Evolutionary conservation across 2,113 vertebrate species (phyloP), one percentile per base, ranked within the genome.

Genomic region (Verasper variegatus): DNA sequence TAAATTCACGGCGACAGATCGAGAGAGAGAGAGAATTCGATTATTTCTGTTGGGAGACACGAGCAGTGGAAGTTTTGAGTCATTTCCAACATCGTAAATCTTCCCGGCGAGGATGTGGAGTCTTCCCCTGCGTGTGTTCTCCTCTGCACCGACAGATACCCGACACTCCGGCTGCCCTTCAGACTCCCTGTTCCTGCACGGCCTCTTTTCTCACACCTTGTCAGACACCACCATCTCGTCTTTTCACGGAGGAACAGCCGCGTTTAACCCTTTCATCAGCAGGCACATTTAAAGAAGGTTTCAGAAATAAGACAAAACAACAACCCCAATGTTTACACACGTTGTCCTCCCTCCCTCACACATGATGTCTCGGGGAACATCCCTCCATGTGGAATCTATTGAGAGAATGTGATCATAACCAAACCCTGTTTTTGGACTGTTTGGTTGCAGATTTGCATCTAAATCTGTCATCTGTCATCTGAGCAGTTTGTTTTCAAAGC

Each of bases 151-250:
- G 59, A 82, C 75, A 89, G 81, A 81, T 78, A 89, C 80, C 64
- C 88, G 72, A 84, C 76, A 68, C 80, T 60, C 58, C 31, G 23
- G 61, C 81, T 76, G 87, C 83, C 87, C 85, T 85, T 91, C 88
- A 85, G 86, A 82, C 84, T 74, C 74, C 54, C 78, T 35, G 60
- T 73, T 86, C 85, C 68, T 42, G 2, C 40, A 42, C 40, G 40
- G 40, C 40, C 40, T 51, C 47, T 57, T 83, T 40, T 87, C 75
- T 91, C 88, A 90, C 89, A 89, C 84, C 85, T 86, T 91, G 90
- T 91, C 90, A 90, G 82, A 91, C 80, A 81, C 62, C 74, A 82
- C 81, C 74, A 65, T 77, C 72, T 83, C 79, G 58, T 78, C 40
- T 63, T 70, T 81, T 56, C 49, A 69, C 70, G 56, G 45, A 71